These are phyloP conservation scores for Bombylius discolor DNA, from an alignment of 2,888 invertebrate genomes.

Conservation along the genomic window DNA sequence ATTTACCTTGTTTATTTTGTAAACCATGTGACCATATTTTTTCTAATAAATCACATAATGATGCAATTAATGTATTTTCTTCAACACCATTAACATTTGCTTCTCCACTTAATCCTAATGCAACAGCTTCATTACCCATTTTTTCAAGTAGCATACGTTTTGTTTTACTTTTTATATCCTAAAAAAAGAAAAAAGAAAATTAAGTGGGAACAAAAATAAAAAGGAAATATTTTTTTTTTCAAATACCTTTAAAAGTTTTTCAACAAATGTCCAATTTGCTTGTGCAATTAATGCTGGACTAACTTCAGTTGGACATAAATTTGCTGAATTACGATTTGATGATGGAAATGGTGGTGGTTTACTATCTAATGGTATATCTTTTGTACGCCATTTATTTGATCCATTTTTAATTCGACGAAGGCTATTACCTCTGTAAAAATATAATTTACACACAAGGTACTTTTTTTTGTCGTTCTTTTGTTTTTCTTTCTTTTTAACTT, in stretches of 20 bases:
- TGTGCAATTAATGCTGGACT: constrained; percentile 87
- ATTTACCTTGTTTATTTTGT: constrained; percentile 91
- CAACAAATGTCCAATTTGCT: constrained; percentile 96
- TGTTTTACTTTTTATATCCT: constrained; percentile 89
- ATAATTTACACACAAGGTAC: not conserved
- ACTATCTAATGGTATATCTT: constrained; percentile 45
- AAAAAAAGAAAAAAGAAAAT: not conserved
- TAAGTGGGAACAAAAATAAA: not conserved
- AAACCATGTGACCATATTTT: constrained; percentile 96
- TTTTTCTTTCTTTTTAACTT: too few relatives aligned
- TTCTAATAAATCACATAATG: constrained; percentile 91
- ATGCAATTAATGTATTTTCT: constrained; percentile 96
- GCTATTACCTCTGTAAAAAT: constrained; percentile 37
- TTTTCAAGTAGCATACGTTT: constrained; percentile 98
- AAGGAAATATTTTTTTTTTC: not conserved
- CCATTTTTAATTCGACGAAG: constrained; percentile 47
- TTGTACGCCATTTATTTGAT: constrained; percentile 48
- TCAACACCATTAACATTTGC: constrained; percentile 62
- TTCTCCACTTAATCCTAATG: constrained; percentile 78
- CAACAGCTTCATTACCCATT: constrained; percentile 94
- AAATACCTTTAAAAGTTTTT: constrained; percentile 75
- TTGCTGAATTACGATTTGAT: constrained; percentile 30
- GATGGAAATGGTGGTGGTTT: constrained; percentile 27
- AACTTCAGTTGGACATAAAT: constrained; percentile 32
- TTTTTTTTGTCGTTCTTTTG: not conserved